A percentile compares a stretch with the other conserved stretches of the same genome.
phyloP scores from a whole-genome alignment of 64 coral and sea anemone species.

The Cladopsammia gracilis region DNA sequence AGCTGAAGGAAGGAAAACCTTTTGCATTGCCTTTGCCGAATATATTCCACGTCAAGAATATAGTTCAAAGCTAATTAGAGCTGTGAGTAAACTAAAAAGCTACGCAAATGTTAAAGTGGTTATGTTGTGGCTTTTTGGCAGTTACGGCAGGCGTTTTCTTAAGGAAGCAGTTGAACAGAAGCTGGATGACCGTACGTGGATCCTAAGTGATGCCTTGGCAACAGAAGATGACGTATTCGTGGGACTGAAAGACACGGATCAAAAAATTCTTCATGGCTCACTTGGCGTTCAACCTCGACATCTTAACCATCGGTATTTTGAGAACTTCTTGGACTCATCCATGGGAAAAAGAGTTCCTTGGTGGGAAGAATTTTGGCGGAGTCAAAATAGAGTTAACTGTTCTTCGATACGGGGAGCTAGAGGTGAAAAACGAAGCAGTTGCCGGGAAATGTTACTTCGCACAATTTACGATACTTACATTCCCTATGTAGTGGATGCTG shows the following conservation, averaged over 20 bases:
- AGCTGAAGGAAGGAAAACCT: constrained; percentile 44
- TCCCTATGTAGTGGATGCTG: constrained; percentile 35
- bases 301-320: background rate
- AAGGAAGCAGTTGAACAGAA: constrained; percentile 29
- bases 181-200: constrained; percentile 32
- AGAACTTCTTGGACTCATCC: background rate
- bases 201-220: constrained; percentile 46
- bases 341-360: background rate
- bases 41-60: constrained; percentile 40
- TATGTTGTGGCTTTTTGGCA: constrained; percentile 22
- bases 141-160: background rate
- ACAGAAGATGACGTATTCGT: constrained; percentile 27
- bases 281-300: constrained; percentile 9
- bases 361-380: constrained; percentile 35
- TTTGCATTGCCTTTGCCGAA: constrained; percentile 54
- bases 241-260: background rate
- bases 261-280: constrained; percentile 21
- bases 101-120: constrained; percentile 16
- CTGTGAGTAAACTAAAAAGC: constrained; percentile 16
- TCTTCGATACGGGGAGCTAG: background rate
- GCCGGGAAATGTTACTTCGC: background rate
- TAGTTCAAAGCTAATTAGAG: constrained; percentile 6
- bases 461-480: constrained; percentile 23
- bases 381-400: background rate
- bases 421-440: background rate